A percentile compares a stretch with the other conserved stretches of the same genome.
These are phyloP conservation scores for Cheilosia urbana DNA, from an alignment of 2,888 invertebrate species.

Conservation along the genomic window DNA sequence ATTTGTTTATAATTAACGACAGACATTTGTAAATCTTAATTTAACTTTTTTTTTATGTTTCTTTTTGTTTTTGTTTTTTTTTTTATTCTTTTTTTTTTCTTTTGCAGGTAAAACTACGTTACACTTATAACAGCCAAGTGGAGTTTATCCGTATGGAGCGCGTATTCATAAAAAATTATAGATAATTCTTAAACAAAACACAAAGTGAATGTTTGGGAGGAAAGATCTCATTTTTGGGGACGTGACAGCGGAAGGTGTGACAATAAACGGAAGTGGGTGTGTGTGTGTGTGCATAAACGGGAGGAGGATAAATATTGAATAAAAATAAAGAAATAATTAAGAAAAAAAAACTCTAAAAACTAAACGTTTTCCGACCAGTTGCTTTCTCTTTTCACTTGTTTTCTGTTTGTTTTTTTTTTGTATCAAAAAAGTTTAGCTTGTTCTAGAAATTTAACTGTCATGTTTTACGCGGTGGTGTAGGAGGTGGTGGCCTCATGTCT, in stretches of 20 bases:
- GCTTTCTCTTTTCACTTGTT: constrained; percentile 53
- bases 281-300: neutral
- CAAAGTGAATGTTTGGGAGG: constrained; percentile 37
- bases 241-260: neutral
- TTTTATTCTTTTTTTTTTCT: constrained; percentile 49
- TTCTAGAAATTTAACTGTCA: constrained; percentile 83
- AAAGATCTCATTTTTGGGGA: neutral
- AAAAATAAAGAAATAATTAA: neutral
- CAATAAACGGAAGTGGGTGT: constrained; percentile 5
- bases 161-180: constrained; percentile 22
- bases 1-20: constrained; percentile 37
- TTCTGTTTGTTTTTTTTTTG: constrained; percentile 33
- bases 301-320: neutral
- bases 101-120: constrained; percentile 74
- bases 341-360: constrained; percentile 16
- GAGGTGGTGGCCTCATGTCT: constrained; percentile 83
- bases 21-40: constrained; percentile 45
- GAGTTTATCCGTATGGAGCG: constrained; percentile 73
- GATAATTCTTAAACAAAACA: constrained; percentile 41
- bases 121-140: constrained; percentile 79
- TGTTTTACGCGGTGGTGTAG: constrained; percentile 84
- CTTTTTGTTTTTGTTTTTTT: neutral
- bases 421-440: constrained; percentile 40
- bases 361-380: constrained; percentile 77
- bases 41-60: constrained; percentile 39